Base-by-base conservation (phyloP, 2,888 invertebrate genomes). In the Pilophorus perplexus region DNA sequence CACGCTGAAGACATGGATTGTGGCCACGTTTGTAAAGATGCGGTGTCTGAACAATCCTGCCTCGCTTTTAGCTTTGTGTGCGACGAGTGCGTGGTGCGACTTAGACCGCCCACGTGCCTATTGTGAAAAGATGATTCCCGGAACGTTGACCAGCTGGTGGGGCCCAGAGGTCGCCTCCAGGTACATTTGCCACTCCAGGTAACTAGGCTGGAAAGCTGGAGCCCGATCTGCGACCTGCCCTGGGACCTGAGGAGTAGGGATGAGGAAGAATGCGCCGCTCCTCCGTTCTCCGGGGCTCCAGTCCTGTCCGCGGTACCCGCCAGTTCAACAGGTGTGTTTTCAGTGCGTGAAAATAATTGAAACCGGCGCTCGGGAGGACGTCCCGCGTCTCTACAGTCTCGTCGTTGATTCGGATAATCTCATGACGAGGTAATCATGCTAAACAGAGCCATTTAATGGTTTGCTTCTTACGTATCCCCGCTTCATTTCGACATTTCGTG, bases 201-300 rank as follows among this genome's bases (percentile, higher is more conserved):
- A 23, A 46, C 23, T 52, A 52, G 52, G 52, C 28, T 20, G 16
- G 12, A 52, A 18, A 28, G 52, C n/a, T n/a, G n/a, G n/a, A n/a
- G n/a, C n/a, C n/a, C n/a, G n/a, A n/a, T n/a, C n/a, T n/a, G n/a
- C 27, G 12, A 18, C 33, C 52, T 8, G 27, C 28, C 5, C 12
- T 27, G 10, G 33, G 10, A 6, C 27, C 16, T 16, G 28, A 10
- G 52, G 25, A 18, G 52, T 52, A 52, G 52, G 52, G 52, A 52
- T 52, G 52, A 46, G 23, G 46, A 52, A 28, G 52, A 52, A 52
- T 52, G 52, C 27, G 52, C 50, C 27, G 27, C 52, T 52, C 28
- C 33, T 52, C n/a, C n/a, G n/a, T n/a, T n/a, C n/a, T n/a, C n/a
- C n/a, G n/a, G n/a, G n/a, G 52, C 33, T 27, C 18, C 52, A 52